Base-by-base conservation (phyloP, 2,113 vertebrate species). In the Scartelaos histophorus region DNA sequence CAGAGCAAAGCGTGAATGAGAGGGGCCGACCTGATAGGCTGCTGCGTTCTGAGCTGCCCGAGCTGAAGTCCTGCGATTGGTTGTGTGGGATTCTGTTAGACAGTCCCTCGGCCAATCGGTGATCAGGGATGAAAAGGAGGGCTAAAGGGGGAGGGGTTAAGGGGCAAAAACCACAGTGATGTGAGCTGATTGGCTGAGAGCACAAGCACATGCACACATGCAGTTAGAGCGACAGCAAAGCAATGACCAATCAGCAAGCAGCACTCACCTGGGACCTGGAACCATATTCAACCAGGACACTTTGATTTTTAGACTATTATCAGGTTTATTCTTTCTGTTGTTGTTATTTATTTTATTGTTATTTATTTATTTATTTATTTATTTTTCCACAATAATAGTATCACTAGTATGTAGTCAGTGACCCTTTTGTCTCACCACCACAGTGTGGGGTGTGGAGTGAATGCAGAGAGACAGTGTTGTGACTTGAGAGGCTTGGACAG, bases 51-150 rank as follows among this genome's bases (percentile, higher is more conserved):
- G 98, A 99, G 95, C 98, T 99, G 95, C 96, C 98, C 93, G 97
- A 99, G 98, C 97, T 99, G 98, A 99, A 99, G 98, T 99, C 98
- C 95, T 99, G 97, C 95, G 98, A 99, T 96, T 99, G 98, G 96
- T 99, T 99, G 98, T 99, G 98, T 92, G 97, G 97, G 90, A 99
- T 97, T 98, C 97, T 98, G 97, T 95, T 98, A 96, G 96, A 98
- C 95, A 99, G 93, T 95, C 98, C 98, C 79, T 99, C 98, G 95
- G 96, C 95, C 97, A 98, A 96, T 93, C 98, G 98, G 95, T 98
- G 99, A 96, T 99, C 98, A 92, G 98, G 98, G 95, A 99, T 99
- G 95, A 98, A 98, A 97, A 99, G 97, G 94, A 99, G 97, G 94
- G 98, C 98, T 99, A 90, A 70, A 97, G 95, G 94, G 95, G 95